Conservation (phyloP, 2,888 invertebrate species). For the Megaustenia siamemsis region DNA sequence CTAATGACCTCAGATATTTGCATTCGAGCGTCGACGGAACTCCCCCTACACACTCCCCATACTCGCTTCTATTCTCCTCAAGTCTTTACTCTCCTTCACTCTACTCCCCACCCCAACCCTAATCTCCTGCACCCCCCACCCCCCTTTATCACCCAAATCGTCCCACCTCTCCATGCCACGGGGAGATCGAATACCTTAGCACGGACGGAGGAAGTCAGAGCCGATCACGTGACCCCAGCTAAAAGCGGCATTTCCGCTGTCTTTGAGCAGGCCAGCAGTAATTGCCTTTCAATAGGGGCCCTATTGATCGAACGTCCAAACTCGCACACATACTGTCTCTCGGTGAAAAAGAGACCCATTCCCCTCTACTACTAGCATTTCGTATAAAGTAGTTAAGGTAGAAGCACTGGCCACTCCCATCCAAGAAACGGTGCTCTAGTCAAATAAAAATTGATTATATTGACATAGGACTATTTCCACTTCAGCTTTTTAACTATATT, state of each 20-base stretch:
- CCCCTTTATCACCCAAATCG: background rate
- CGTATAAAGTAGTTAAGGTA: background rate
- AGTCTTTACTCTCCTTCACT: too few species aligned
- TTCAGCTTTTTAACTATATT: constrained; percentile 16
- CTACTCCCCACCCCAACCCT: too few species aligned
- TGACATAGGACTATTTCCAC: constrained; percentile 14
- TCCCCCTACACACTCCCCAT: background rate
- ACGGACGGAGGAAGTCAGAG: constrained; percentile 37
- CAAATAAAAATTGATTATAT: constrained; percentile 46
- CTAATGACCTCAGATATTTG: background rate
- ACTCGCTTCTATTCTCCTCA: too few species aligned
- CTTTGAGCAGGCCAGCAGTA: constrained; percentile 54
- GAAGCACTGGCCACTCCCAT: background rate
- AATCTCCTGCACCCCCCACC: background rate
- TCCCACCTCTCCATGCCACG: background rate
- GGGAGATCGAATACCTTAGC: constrained; percentile 43
- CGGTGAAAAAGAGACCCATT: constrained; percentile 6
- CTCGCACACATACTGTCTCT: constrained; percentile 2
- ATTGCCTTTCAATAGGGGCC: constrained; percentile 56
- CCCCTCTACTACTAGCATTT: background rate
- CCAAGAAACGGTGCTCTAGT: background rate
- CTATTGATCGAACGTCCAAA: constrained; percentile 79
- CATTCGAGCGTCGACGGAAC: background rate
- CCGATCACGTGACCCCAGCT: constrained; percentile 42
- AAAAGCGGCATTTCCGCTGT: constrained; percentile 59